Conservation (phyloP, 2,797 vertebrate species). For the Enteromius trimaculatus region DNA sequence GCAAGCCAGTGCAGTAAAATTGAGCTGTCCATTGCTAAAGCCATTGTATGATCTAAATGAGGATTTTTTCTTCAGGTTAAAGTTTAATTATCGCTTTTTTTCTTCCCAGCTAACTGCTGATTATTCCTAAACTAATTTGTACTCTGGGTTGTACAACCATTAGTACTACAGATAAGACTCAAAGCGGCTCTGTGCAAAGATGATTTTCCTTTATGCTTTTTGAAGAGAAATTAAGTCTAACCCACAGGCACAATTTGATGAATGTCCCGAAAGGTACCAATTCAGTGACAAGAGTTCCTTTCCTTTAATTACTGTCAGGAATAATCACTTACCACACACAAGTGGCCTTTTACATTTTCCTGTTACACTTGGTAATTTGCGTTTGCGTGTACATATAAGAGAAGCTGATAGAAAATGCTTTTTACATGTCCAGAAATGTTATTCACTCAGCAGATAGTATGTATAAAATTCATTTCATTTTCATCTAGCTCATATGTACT, state of each 20-base stretch:
- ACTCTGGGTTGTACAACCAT: conserved; percentile 40
- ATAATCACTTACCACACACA: conserved; percentile 22
- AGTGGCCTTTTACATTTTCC: conserved; percentile 12
- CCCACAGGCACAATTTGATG: conserved; percentile 47
- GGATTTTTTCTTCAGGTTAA: conserved; percentile 32
- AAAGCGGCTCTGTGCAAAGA: conserved; percentile 33
- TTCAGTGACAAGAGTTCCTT: conserved; percentile 34
- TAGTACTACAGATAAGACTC: conserved; percentile 43
- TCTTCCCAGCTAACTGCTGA: conserved; percentile 29
- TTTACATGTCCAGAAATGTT: not conserved
- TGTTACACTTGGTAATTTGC: not conserved
- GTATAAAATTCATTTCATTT: not conserved
- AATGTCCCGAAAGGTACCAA: conserved; percentile 40
- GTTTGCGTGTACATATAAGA: not conserved
- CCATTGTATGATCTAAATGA: conserved; percentile 41
- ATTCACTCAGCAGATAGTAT: not conserved
- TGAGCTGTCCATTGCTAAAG: conserved; percentile 34
- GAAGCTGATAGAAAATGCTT: not conserved
- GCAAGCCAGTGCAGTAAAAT: conserved; percentile 23
- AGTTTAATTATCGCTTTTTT: conserved; percentile 51
- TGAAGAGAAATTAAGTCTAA: conserved; percentile 44
- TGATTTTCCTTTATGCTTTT: conserved; percentile 42
- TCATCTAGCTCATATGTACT: not conserved
- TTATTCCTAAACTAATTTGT: conserved; percentile 53
- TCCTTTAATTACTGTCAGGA: conserved; percentile 40